phyloP scores from a whole-genome alignment of 2,888 invertebrate genomes.

The Xestia ashworthii region DNA sequence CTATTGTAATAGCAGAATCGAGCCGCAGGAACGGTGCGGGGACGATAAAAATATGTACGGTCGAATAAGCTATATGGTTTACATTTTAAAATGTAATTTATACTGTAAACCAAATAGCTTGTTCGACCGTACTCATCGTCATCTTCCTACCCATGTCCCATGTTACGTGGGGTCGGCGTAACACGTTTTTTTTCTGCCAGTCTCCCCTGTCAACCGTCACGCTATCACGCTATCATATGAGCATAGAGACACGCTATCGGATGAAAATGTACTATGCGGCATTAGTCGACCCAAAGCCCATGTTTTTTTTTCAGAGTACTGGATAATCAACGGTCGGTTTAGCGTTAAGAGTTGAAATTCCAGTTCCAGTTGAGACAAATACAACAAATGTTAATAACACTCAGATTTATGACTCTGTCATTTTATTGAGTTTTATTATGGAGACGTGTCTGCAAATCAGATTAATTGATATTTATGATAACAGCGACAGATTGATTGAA shows the following conservation, averaged over 20 bases:
- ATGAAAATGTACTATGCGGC: neutral
- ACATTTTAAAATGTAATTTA: too few relatives aligned
- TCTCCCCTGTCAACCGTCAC: too few relatives aligned
- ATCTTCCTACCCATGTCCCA: too few relatives aligned
- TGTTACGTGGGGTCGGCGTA: too few relatives aligned
- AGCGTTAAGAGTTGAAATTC: neutral
- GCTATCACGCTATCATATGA: too few relatives aligned
- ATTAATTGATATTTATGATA: slow-evolving; percentile 26
- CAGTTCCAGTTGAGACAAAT: neutral
- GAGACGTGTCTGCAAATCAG: slow-evolving; percentile 26
- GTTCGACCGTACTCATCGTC: too few relatives aligned
- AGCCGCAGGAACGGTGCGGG: neutral
- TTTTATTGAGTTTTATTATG: slow-evolving; percentile 42
- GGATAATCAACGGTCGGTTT: neutral
- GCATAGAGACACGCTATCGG: too few relatives aligned
- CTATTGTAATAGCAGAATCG: too few relatives aligned
- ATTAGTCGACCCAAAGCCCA: neutral
- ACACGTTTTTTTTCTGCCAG: too few relatives aligned
- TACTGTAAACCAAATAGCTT: too few relatives aligned
- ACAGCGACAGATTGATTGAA: slow-evolving; percentile 18
- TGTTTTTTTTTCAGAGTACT: neutral
- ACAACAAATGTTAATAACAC: neutral
- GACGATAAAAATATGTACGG: neutral
- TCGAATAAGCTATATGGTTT: too few relatives aligned
- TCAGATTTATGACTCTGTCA: slow-evolving; percentile 25